Percentiles rank a stretch among this genome's conserved stretches.
Conservation (phyloP, 2,113 vertebrate genomes). For the Proteles cristata region DNA sequence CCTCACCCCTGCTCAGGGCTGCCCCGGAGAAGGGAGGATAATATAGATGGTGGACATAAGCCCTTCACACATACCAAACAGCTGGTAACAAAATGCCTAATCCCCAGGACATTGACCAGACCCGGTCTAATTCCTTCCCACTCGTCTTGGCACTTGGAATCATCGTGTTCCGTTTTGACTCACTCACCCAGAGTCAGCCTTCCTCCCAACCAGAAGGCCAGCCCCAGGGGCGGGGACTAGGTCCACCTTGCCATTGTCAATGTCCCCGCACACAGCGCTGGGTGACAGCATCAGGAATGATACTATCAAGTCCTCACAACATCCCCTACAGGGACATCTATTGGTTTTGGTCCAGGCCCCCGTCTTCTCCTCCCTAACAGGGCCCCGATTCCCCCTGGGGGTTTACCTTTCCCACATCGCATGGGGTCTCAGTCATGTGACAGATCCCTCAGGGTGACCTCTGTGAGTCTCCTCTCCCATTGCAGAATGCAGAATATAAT, state of each 20-base stretch:
- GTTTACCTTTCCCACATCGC: background rate
- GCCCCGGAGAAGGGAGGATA: rapidly evolving
- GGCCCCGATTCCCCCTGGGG: background rate
- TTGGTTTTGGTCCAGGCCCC: background rate
- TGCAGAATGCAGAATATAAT: background rate
- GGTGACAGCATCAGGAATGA: background rate
- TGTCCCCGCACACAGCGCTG: rapidly evolving
- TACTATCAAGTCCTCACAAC: background rate
- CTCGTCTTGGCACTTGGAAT: background rate
- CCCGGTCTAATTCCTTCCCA: background rate
- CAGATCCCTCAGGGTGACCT: background rate
- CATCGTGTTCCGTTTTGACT: rapidly evolving
- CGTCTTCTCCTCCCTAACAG: background rate
- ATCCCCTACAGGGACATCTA: background rate
- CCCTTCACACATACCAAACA: background rate
- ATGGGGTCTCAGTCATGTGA: background rate
- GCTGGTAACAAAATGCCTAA: background rate
- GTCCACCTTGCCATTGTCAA: background rate
- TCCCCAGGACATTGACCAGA: background rate
- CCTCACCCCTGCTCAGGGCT: no score
- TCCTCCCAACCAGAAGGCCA: no score
- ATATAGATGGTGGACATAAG: rapidly evolving
- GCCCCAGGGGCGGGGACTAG: background rate
- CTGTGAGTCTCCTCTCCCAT: background rate
- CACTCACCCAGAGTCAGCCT: no score